Evolutionary conservation across 2,113 vertebrate species (phyloP), one percentile per base, ranked within the genome.

Genomic region (Cyrtonyx montezumae): DNA sequence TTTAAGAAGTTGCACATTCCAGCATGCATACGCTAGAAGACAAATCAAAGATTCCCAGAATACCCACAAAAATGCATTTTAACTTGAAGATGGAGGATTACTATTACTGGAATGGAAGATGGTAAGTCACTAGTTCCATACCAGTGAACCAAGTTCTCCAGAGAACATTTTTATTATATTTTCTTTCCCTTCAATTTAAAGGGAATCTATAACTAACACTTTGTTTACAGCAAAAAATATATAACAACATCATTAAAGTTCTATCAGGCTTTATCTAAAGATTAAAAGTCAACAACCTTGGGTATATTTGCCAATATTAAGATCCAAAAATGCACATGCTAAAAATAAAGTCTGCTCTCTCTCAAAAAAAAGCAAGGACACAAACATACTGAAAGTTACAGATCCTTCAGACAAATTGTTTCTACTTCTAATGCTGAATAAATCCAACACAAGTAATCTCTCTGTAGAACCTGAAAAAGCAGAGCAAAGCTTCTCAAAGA

Each of bases 401-500:
- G 63, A 85, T 69, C 91, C 69, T 80, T 90, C 76, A 77, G 20
- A 36, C 59, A 84, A 88, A 84, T 48, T 88, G 46, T 92, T 93
- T 85, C 81, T 84, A 45, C 69, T 61, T 68, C 79, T 87, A 74
- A 82, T 82, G 68, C 92, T 83, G 94, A 59, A 70, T 55, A 51
- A 94, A 94, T 77, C 20, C 85, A 42, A 62, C 37, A 48, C 84
- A 94, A 96, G 87, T 70, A 88, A 84, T 96, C 90, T 94, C 91
- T 92, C 91, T 56, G 61, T 0, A 90, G 92, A 96, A 92, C 77
- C 73, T 88, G 77, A 91, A 94, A 93, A 92, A 95, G 73, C 37
- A 85, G 61, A 95, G 59, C 86, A 96, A 92, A 94, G 92, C 94
- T 97, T 95, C 95, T 94, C 82, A 96, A 90, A 96, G 95, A 95